Evolutionary conservation across 1,140 invertebrate genomes (phyloP), one percentile per base, ranked within the genome.

Genomic region (Sesamia nonagrioides): DNA sequence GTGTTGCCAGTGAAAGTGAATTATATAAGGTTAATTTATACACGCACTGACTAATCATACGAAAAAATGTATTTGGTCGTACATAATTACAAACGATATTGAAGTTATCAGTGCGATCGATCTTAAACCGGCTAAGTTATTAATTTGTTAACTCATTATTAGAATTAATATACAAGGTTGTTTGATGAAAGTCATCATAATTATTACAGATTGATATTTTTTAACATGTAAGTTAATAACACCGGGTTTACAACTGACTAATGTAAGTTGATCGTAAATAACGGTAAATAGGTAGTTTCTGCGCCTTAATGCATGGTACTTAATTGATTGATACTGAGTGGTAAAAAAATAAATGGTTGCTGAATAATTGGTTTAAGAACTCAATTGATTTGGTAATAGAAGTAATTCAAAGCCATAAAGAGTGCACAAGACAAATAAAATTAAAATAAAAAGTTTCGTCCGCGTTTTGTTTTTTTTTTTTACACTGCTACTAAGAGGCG

Each of bases 1-100:
- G 77, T 74, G 76, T 48, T 33, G 45, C 73, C 42, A 81, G 88
- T 86, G 91, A 92, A 92, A 92, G 91, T 88, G 54, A 6, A 78
- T 92, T 90, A 78, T 71, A 75, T 86, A 90, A 92, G 54, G 15
- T 80, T 69, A 77, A 83, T 84, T 81, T 81, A 75, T 21, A 74
- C 35, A 71, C n/a, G 75, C 75, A 72, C 63, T 15, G 56, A 82
- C 75, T 83, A 82, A 88, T 85, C 86, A 88, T 78, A 80, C 61
- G 58, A 58, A 78, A 63, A 77, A 74, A 75, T 56, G 42, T 80
- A 76, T 63, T 56, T 48, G 40, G 42, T 48, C 18, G 37, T 66
- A 63, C 13, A 42, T 74, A 58, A 74, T 74, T 74, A 27, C 37
- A 13, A 48, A 27, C 35, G 11, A 33, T 40, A 15, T 40, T 58